phyloP scores from a whole-genome alignment of 2,113 vertebrate species.

The Lates calcarifer region DNA sequence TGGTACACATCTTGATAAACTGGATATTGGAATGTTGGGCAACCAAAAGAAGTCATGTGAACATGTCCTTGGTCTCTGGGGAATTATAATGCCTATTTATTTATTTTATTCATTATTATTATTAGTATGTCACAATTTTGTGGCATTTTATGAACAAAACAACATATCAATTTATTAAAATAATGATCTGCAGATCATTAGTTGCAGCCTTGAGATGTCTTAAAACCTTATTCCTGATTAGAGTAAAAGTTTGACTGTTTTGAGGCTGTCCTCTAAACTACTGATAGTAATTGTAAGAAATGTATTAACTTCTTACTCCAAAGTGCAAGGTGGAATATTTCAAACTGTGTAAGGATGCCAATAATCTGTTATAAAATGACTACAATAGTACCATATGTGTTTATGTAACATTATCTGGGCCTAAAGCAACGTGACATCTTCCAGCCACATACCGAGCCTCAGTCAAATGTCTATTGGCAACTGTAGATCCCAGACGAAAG shows the following conservation, averaged over 20 bases:
- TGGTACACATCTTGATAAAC: neutral
- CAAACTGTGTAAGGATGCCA: constrained; percentile 1
- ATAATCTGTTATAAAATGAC: constrained; percentile 20
- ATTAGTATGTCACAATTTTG: too few species aligned
- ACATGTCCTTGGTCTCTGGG: neutral
- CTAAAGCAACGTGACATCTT: constrained; percentile 52
- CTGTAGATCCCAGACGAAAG: constrained; percentile 1
- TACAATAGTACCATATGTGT: constrained; percentile 42
- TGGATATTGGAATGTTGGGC: neutral
- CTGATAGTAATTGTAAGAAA: neutral
- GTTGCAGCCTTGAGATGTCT: neutral
- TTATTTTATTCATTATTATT: too few species aligned
- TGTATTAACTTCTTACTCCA: neutral
- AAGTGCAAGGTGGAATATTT: neutral
- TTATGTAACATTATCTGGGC: constrained; percentile 69
- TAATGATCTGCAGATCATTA: neutral
- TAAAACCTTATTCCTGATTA: neutral
- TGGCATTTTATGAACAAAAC: neutral
- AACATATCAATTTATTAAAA: neutral
- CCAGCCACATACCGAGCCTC: constrained; percentile 31
- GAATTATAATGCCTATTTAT: too few species aligned
- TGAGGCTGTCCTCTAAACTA: neutral
- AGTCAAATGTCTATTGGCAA: neutral
- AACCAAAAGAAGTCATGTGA: neutral
- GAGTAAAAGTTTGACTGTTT: neutral